Conservation (phyloP, 2,113 vertebrate genomes). For the Cavia porcellus region DNA sequence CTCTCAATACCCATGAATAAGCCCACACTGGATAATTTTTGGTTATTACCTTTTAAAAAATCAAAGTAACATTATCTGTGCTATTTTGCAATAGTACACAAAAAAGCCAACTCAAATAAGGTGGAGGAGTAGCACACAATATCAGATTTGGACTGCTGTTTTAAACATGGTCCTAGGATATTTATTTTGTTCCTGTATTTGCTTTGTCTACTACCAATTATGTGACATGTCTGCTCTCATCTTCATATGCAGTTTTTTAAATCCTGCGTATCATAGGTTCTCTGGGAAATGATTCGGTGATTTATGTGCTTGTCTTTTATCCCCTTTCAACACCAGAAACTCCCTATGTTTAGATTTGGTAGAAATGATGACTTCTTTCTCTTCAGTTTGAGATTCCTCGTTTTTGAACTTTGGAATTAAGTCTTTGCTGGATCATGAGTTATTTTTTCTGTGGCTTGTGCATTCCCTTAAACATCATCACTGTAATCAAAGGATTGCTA, state of each 20-base stretch:
- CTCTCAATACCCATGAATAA: background rate
- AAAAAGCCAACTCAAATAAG: background rate
- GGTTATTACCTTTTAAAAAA: background rate
- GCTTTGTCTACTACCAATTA: background rate
- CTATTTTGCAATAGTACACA: background rate
- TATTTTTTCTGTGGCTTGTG: background rate
- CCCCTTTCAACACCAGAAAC: background rate
- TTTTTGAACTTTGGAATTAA: background rate
- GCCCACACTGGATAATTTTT: background rate
- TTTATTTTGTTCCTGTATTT: background rate
- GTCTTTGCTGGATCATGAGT: background rate
- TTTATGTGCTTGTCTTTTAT: background rate
- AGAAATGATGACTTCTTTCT: background rate
- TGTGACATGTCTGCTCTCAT: background rate
- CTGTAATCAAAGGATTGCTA: slow-evolving; percentile 2
- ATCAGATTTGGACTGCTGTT: background rate
- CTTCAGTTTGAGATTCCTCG: background rate
- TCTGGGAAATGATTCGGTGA: background rate
- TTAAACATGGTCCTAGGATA: background rate
- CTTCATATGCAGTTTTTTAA: background rate
- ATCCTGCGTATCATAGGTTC: background rate
- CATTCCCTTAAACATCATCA: background rate
- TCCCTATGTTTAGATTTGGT: background rate
- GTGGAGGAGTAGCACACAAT: background rate
- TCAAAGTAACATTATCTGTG: background rate